A percentile compares a stretch with the other conserved stretches of the same genome.
These are phyloP conservation scores for Lacanobia oleracea DNA, from an alignment of 2,888 invertebrate species.

Conservation along the genomic window DNA sequence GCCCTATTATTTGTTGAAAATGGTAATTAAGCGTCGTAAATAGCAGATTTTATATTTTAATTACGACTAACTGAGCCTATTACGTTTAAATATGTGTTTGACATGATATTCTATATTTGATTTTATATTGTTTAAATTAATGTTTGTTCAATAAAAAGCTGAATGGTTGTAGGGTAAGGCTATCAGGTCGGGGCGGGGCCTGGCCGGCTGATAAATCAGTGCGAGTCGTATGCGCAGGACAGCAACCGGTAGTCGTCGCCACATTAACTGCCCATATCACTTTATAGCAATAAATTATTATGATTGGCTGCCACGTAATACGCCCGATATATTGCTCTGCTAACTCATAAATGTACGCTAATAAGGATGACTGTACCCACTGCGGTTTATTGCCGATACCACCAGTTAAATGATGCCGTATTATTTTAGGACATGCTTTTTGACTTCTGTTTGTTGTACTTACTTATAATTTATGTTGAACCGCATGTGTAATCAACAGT, in stretches of 20 bases:
- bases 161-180: conserved; percentile 54
- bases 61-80: conserved; percentile 48
- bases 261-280: conserved; percentile 75
- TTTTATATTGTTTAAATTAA: conserved; percentile 46
- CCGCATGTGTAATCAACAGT: conserved; percentile 37
- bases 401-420: conserved; percentile 61
- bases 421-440: conserved; percentile 51
- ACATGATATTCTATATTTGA: conserved; percentile 42
- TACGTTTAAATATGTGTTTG: conserved; percentile 39
- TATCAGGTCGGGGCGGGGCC: conserved; percentile 65
- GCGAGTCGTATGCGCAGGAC: conserved; percentile 54
- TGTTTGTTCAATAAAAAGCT: conserved; percentile 47
- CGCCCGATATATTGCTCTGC: conserved; percentile 59
- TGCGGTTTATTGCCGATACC: conserved; percentile 64
- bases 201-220: conserved; percentile 69
- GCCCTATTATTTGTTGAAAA: conserved; percentile 53
- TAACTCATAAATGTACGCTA: conserved; percentile 67
- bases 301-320: conserved; percentile 74
- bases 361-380: conserved; percentile 67
- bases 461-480: conserved; percentile 31
- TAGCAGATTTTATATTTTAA: conserved; percentile 60
- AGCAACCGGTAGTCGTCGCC: conserved; percentile 38
- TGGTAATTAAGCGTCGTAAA: conserved; percentile 61
- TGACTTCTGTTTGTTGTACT: conserved; percentile 40
- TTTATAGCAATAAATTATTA: conserved; percentile 81